Evolutionary conservation across 30 jellyfish, hydroid and myxozoan species (phyloP).

Genomic region (Cassiopea andromeda): DNA sequence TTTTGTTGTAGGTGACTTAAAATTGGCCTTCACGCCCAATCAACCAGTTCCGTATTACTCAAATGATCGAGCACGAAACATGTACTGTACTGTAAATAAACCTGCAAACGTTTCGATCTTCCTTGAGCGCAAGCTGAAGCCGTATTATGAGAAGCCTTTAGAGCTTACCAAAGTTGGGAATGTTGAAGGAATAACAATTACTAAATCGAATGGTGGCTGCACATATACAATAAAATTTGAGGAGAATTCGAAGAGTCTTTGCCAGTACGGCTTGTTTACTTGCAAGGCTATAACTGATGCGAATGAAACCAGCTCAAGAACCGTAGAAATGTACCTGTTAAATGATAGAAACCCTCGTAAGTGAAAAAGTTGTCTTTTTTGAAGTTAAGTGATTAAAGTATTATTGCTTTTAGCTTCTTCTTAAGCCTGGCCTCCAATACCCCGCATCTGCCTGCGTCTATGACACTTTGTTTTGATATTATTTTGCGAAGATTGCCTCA

Average conservation of each 20-base stretch:
- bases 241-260: not conserved
- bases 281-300: slow-evolving; percentile 5
- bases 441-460: no score
- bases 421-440: no score
- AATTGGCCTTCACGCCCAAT: not conserved
- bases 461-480: no score
- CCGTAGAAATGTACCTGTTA: not conserved
- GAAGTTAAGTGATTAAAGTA: no score
- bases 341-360: no score
- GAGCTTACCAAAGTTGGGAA: not conserved
- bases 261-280: not conserved
- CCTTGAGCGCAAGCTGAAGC: not conserved
- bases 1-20: not conserved
- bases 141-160: not conserved
- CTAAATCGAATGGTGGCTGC: not conserved
- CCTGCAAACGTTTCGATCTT: slow-evolving; percentile 14
- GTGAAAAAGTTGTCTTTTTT: not conserved
- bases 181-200: not conserved
- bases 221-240: not conserved
- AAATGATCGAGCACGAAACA: not conserved
- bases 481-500: no score
- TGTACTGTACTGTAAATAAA: slow-evolving; percentile 10
- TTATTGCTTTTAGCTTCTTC: no score
- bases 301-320: not conserved
- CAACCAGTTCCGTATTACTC: not conserved